These are phyloP conservation scores for Ia io DNA, from an alignment of 2,113 vertebrate genomes.

Conservation along the genomic window DNA sequence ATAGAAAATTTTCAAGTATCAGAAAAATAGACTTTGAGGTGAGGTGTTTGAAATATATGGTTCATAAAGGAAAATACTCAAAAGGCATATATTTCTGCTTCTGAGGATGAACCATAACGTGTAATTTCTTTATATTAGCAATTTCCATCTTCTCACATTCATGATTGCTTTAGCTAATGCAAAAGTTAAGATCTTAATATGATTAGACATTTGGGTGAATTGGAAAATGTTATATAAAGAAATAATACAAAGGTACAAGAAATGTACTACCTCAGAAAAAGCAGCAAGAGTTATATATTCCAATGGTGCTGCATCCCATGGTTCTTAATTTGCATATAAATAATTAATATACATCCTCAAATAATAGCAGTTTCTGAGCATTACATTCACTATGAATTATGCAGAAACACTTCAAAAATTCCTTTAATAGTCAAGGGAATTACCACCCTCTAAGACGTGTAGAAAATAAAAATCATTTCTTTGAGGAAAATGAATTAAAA, in stretches of 20 bases:
- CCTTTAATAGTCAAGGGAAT: conserved; percentile 16
- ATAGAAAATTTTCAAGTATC: conserved; percentile 33
- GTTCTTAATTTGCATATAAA: conserved; percentile 54
- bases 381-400: conserved; percentile 55
- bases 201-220: background rate
- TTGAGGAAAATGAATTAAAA: conserved; percentile 48
- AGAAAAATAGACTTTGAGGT: conserved; percentile 30
- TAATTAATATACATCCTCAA: conserved; percentile 58
- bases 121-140: background rate
- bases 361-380: conserved; percentile 47
- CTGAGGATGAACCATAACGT: background rate
- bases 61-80: conserved; percentile 8
- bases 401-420: conserved; percentile 46
- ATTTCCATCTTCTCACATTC: conserved; percentile 14
- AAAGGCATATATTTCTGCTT: background rate
- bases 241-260: conserved; percentile 21
- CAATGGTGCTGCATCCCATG: background rate
- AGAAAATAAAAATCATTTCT: conserved; percentile 37
- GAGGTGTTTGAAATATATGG: conserved; percentile 18
- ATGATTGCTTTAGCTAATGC: conserved; percentile 34
- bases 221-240: conserved; percentile 44
- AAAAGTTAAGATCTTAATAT: conserved; percentile 31
- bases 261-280: conserved; percentile 14
- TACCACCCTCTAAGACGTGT: conserved; percentile 7
- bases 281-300: conserved; percentile 9